Conservation (phyloP, 2,797 vertebrate species). For the Gymnoscopelus microlampas region DNA sequence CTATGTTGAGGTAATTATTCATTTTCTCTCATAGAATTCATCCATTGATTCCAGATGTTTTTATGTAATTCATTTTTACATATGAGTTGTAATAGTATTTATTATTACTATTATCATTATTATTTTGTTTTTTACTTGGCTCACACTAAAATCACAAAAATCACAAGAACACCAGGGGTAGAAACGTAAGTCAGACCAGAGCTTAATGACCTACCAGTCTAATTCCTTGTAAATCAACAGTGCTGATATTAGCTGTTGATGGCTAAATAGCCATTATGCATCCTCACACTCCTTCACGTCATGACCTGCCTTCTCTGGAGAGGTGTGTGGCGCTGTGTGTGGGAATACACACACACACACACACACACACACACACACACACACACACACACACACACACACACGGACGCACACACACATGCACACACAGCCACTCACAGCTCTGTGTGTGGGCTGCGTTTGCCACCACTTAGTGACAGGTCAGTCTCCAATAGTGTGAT, state of each 20-base stretch:
- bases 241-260: slow-evolving; percentile 80
- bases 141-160: background rate
- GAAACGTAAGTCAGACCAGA: slow-evolving; percentile 42
- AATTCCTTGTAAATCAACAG: slow-evolving; percentile 78
- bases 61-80: background rate
- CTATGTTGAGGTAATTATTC: background rate
- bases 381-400: slow-evolving; percentile 1
- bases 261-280: slow-evolving; percentile 80
- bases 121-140: slow-evolving; percentile 7
- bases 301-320: slow-evolving; percentile 76
- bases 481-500: slow-evolving; percentile 80
- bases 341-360: slow-evolving; percentile 55
- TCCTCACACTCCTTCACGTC: slow-evolving; percentile 77
- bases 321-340: slow-evolving; percentile 79
- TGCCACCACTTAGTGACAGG: slow-evolving; percentile 82
- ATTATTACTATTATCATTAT: background rate
- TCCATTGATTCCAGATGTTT: background rate
- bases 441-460: slow-evolving; percentile 82
- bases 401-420: slow-evolving; percentile 49
- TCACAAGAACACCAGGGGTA: slow-evolving; percentile 22
- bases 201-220: slow-evolving; percentile 50
- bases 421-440: slow-evolving; percentile 34
- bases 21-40: background rate
- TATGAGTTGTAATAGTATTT: background rate
- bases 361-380: slow-evolving; percentile 13